Base-by-base conservation (phyloP, 1,140 invertebrate species). In the Ostrea edulis region DNA sequence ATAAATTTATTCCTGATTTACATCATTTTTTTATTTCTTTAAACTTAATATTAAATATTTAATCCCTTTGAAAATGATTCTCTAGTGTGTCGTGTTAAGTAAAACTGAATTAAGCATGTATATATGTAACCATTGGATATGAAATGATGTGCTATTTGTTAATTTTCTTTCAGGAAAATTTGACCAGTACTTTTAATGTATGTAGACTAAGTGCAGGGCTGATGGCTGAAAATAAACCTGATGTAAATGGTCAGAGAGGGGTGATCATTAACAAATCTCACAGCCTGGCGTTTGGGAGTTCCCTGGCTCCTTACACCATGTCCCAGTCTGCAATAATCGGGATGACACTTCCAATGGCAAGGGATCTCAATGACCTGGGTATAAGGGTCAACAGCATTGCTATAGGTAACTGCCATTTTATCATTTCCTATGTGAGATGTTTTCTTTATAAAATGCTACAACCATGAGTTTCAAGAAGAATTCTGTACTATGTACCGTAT, bases 201-300 rank as follows among this genome's bases (percentile, higher is more conserved):
- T 98, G 97, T 68, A 96, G 98, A 54, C 95, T 99, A 35, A 95
- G 97, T 0, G 97, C 96, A 11, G 97, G 97, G 0, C 86, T 98
- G 44, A 98, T 99, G 92, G 97, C 96, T 12, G 96, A 98, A 92
- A 99, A 99, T 94, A 95, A 96, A 82, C 97, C 98, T 8, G 92
- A 92, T 58, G 55, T 84, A 71, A 92, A 94, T 95, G 97, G 97
- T 0, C 97, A 98, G 93, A 96, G 98, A 84, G 99, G 99, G 35
- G 97, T 99, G 0, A 96, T 99, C 35, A 96, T 99, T 0, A 99
- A 99, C 93, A 99, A 99, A 8, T 97, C 99, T 0, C 99, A 98
- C 93, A 96, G 99, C 52, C 98, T 99, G 52, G 99, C 98, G 20
- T 99, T 96, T 95, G 99, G 99, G 93, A 99, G 98, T 52, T 98